Evolutionary conservation across 1,140 invertebrate species (phyloP), one percentile per base, ranked within the genome.

Genomic region (Thaumatotibia leucotreta): DNA sequence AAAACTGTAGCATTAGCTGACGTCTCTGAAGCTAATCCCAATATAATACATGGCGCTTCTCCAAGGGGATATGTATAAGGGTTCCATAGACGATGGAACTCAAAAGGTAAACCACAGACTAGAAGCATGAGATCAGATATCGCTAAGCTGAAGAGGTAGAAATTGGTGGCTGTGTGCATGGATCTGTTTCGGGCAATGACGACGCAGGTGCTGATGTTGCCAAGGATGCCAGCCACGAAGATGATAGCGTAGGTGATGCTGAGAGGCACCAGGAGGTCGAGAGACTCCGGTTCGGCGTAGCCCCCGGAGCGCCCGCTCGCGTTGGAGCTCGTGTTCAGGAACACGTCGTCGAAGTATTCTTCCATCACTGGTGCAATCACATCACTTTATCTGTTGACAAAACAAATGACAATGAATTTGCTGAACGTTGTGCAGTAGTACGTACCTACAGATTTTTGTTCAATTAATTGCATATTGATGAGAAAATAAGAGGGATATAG

Each of bases 1-100:
- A 98, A 90, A 0, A 98, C 96, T 0, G 97, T 98, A 0, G 97
- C 97, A 84, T 98, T 97, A 2, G 96, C 95, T 0, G 96, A 97
- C n/a, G 95, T 96, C 86, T 97, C 96, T 0, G 95, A 94, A 4
- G 95, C 92, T 27, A 96, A 91, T 3, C 95, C 95, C 64, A 95
- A 91, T 54, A 96, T 88, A 9, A 96, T 93, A 79, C 96, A 98
- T 74, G 96, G 94, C 8, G 91, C 89, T 73, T 95, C 94, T 2
- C 95, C 96, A 66, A 97, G 95, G 6, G 94, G 92, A 87, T 96
- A 97, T 0, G 94, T 94, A 67, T 93, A 92, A 0, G 95, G 95
- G 61, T 94, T 93, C 96, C 96, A 97, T n/a, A 97, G 92, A 49
- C 92, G 92, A 76, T 95, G 95, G 39, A 97, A 92, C 77, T 98